Base-by-base conservation (phyloP, 2,797 vertebrate species). In the Argentina silus region DNA sequence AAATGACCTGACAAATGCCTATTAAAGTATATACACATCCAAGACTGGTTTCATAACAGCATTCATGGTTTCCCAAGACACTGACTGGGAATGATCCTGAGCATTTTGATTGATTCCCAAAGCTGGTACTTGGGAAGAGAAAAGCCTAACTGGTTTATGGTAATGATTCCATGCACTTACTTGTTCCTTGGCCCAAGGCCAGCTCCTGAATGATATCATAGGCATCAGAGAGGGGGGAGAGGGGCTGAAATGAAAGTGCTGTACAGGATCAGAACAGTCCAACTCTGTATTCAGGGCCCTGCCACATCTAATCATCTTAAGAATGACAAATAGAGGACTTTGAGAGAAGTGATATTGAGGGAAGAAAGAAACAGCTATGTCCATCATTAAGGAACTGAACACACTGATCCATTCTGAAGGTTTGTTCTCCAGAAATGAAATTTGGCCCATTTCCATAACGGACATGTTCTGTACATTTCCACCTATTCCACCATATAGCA, bases 261-360 rank as follows among this genome's bases (percentile, higher is more conserved):
- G 8, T 56, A 45, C 36, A 65, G 72, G 27, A 45, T 53, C 51
- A 59, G 47, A 23, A 36, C 60, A 61, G 73, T 47, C 53, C 69
- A 73, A 59, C 72, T 42, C 63, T 68, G 70, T 75, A 67, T 48
- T 75, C 70, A 60, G 64, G 71, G 75, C 69, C 75, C 67, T 61
- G 65, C 70, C 78, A 69, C 21, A 72, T 78, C 72, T 75, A 75
- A 78, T 84, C 74, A 78, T 15, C 69, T 74, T 73, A 75, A 79
- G 73, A 83, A 85, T 79, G 85, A 83, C 81, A 86, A 85, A 77
- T 75, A 78, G 83, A 83, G 85, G 77, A 80, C 72, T 74, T 76
- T 75, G 67, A 36, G 27, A 4, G 27, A 36, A 36, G 4, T 17
- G 50, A 55, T 50, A 50, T 12, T 45, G 17, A 47, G 6, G 14